Percentiles rank a stretch among this genome's conserved stretches.
These are phyloP conservation scores for Brachyhypopomus occidentalis DNA, from an alignment of 2,113 vertebrate species.

Conservation along the genomic window DNA sequence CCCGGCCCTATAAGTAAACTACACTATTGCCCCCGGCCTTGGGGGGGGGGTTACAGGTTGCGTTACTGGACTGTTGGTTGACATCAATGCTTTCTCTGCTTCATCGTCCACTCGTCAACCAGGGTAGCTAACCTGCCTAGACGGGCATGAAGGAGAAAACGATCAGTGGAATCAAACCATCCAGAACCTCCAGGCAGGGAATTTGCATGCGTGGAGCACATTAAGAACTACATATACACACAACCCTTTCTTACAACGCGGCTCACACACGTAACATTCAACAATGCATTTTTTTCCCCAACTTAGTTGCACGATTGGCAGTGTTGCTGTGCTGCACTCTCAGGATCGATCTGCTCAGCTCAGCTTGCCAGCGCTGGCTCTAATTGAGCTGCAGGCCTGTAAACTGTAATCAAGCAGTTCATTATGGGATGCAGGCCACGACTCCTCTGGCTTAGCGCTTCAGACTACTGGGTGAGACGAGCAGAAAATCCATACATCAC, in stretches of 20 bases:
- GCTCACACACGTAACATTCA: background rate
- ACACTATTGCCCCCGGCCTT: constrained; percentile 65
- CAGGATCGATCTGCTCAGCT: constrained; percentile 63
- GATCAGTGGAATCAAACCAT: constrained; percentile 49
- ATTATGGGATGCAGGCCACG: constrained; percentile 39
- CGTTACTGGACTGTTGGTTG: constrained; percentile 24
- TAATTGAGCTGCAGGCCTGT: constrained; percentile 67
- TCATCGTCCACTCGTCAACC: constrained; percentile 37
- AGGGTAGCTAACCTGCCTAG: constrained; percentile 72
- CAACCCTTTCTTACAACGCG: background rate
- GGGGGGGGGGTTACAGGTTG: background rate
- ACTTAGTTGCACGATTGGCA: background rate
- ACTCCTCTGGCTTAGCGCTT: constrained; percentile 23
- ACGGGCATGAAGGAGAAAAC: constrained; percentile 74
- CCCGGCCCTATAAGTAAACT: constrained; percentile 58
- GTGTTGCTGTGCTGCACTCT: constrained; percentile 21
- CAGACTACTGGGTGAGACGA: constrained; percentile 18
- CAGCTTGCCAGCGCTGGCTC: constrained; percentile 56
- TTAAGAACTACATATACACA: background rate
- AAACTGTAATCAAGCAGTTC: constrained; percentile 54
- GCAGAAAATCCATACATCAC: constrained; percentile 47
- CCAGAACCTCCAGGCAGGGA: background rate
- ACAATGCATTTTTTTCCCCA: background rate
- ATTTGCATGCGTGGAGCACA: background rate
- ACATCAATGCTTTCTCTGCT: constrained; percentile 39